Conservation (phyloP, 2,888 invertebrate genomes). For the Hyalella azteca region DNA sequence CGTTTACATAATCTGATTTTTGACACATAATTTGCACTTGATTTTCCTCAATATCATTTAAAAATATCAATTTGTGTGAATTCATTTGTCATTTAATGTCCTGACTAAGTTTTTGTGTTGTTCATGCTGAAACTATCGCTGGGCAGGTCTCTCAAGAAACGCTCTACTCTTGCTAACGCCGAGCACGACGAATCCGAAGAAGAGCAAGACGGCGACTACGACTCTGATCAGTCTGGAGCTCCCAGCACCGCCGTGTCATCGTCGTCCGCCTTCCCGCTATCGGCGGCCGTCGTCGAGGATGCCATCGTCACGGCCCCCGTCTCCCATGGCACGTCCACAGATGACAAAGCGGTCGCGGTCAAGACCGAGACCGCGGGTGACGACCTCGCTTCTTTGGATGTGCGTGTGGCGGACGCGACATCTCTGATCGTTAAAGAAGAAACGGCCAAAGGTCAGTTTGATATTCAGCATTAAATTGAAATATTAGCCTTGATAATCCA, state of each 20-base stretch:
- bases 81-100: too few species aligned
- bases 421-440: background rate
- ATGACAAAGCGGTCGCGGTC: conserved; percentile 1
- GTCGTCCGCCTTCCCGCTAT: too few species aligned
- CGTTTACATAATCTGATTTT: too few species aligned
- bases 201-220: conserved; percentile 39
- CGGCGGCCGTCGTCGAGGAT: background rate
- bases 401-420: background rate
- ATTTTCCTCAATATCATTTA: too few species aligned
- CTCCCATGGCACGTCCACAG: background rate
- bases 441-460: conserved; percentile 22
- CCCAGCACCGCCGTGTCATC: background rate
- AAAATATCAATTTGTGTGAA: too few species aligned
- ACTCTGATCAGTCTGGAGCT: conserved; percentile 4
- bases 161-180: conserved; percentile 51
- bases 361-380: background rate
- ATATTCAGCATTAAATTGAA: background rate
- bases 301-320: too few species aligned
- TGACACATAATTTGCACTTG: too few species aligned
- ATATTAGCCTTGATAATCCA: background rate
- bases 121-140: too few species aligned
- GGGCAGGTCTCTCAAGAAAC: conserved; percentile 49
- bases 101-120: too few species aligned
- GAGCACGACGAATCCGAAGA: conserved; percentile 58
- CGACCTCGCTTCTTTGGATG: background rate